phyloP scores from a whole-genome alignment of 2,797 vertebrate species.

The Rhinoraja longicauda region DNA sequence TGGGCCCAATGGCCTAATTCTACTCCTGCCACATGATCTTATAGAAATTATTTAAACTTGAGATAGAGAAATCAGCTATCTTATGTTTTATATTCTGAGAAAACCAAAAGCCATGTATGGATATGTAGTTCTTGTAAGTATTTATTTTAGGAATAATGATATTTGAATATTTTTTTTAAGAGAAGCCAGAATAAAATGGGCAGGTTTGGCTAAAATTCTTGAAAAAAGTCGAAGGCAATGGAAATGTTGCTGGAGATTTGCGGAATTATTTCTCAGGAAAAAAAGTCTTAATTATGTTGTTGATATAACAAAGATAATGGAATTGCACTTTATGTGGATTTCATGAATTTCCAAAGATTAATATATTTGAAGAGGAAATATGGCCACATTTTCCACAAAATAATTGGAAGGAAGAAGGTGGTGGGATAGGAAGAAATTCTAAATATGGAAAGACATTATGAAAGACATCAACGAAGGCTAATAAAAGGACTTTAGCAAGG shows the following conservation, averaged over 20 bases:
- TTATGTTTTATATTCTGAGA: not conserved
- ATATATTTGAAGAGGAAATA: not conserved
- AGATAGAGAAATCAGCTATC: not conserved
- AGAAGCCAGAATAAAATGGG: too few relatives aligned
- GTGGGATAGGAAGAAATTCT: not conserved
- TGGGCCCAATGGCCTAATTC: too few relatives aligned
- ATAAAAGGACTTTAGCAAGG: too few relatives aligned
- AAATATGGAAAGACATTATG: not conserved
- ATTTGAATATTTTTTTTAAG: too few relatives aligned
- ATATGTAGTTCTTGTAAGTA: too few relatives aligned
- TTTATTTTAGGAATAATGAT: too few relatives aligned
- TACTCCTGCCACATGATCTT: too few relatives aligned
- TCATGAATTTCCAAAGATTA: not conserved
- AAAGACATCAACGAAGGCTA: too few relatives aligned
- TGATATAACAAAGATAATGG: not conserved
- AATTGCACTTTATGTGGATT: not conserved
- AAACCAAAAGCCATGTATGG: not conserved
- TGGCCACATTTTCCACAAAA: not conserved
- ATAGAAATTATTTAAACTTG: not conserved
- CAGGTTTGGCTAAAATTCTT: too few relatives aligned
- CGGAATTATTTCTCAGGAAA: not conserved
- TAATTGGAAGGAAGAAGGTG: not conserved
- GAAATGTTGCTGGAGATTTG: too few relatives aligned
- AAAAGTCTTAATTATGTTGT: not conserved
- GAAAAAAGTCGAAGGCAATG: too few relatives aligned